Evolutionary conservation across 2,888 invertebrate genomes (phyloP).

Genomic region (Parnassius glacialis): DNA sequence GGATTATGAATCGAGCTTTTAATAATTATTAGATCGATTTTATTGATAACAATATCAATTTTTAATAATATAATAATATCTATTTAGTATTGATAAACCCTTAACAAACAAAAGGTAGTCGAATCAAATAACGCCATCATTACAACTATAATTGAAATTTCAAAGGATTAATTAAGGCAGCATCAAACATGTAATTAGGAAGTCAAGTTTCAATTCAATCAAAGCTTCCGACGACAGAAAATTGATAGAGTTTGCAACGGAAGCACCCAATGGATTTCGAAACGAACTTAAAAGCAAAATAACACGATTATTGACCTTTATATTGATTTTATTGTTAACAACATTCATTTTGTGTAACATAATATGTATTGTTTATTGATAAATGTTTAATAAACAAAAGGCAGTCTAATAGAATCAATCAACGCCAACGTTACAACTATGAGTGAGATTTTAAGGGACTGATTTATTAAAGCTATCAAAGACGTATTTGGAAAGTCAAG

Average conservation of each 20-base stretch:
- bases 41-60: too few species aligned
- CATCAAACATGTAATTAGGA: slow-evolving; percentile 34
- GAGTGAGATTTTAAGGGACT: slow-evolving; percentile 36
- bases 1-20: neutral
- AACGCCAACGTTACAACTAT: slow-evolving; percentile 27
- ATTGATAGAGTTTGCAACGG: slow-evolving; percentile 29
- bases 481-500: slow-evolving; percentile 37
- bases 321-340: too few species aligned
- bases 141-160: slow-evolving; percentile 35
- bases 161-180: slow-evolving; percentile 34
- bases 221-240: slow-evolving; percentile 34
- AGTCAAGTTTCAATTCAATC: slow-evolving; percentile 35
- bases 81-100: too few species aligned
- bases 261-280: slow-evolving; percentile 7
- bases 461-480: slow-evolving; percentile 34
- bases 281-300: neutral
- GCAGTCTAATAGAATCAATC: slow-evolving; percentile 13
- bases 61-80: too few species aligned
- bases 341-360: too few species aligned
- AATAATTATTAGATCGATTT: too few species aligned
- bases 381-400: neutral
- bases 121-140: slow-evolving; percentile 12
- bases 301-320: too few species aligned
- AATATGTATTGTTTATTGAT: too few species aligned
- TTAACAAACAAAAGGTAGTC: slow-evolving; percentile 4